phyloP scores from a whole-genome alignment of 2,888 invertebrate species.

The Agrochola macilenta region DNA sequence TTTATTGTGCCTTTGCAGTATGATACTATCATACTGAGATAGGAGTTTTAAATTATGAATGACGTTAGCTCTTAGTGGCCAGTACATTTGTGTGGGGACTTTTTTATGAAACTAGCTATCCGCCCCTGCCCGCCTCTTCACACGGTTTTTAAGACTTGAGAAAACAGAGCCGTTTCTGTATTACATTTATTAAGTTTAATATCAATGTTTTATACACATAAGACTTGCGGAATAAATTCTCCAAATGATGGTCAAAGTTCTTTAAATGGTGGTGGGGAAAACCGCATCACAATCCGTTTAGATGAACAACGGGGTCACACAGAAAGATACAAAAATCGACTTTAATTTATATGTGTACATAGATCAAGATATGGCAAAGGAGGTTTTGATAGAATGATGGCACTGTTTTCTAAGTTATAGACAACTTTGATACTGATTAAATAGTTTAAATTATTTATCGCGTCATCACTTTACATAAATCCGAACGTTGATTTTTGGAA shows the following conservation, averaged over 20 bases:
- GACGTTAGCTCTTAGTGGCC: slow-evolving; percentile 47
- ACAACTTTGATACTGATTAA: neutral
- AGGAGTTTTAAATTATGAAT: slow-evolving; percentile 62
- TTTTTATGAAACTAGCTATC: neutral
- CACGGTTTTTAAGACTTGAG: neutral
- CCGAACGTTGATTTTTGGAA: neutral
- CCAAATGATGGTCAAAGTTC: neutral
- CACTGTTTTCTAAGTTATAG: neutral
- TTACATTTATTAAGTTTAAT: neutral
- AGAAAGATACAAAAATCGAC: neutral
- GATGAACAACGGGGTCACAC: neutral
- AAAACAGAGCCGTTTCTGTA: neutral
- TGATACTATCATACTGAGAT: slow-evolving; percentile 32
- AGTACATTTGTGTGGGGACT: slow-evolving; percentile 22
- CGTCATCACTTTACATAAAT: neutral
- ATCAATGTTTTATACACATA: neutral
- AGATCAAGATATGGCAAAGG: neutral
- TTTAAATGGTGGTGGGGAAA: neutral
- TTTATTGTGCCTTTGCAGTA: slow-evolving; percentile 56
- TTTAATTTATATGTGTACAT: neutral
- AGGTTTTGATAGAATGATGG: neutral
- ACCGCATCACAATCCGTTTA: neutral
- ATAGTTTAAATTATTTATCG: neutral
- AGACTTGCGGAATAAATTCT: neutral
- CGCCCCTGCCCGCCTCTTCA: too few species aligned